A percentile compares a stretch with the other conserved stretches of the same genome.
Conservation (phyloP, 2,797 vertebrate species). For the Gallinago solitaria region DNA sequence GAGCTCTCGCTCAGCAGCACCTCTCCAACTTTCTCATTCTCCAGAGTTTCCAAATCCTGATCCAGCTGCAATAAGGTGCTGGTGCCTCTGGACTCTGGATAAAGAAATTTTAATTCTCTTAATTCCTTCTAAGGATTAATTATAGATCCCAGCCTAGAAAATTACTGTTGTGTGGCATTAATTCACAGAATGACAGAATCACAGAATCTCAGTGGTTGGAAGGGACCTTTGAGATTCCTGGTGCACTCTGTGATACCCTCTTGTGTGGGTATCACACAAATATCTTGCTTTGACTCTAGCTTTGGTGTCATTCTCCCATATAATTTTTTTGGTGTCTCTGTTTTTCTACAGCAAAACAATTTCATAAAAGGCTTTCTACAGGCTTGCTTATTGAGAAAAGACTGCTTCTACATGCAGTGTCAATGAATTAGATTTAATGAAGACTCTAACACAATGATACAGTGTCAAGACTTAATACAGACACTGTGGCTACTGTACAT, state of each 20-base stretch:
- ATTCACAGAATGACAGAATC: neutral
- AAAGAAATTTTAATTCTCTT: neutral
- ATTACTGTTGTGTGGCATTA: neutral
- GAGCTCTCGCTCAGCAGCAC: too few relatives aligned
- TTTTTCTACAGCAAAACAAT: neutral
- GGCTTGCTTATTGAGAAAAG: neutral
- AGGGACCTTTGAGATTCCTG: neutral
- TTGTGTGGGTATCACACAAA: neutral
- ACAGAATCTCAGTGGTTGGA: too few relatives aligned
- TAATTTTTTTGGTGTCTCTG: neutral
- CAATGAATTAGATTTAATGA: slow-evolving; percentile 45
- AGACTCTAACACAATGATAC: neutral
- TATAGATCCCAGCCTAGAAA: neutral
- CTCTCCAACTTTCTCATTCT: too few relatives aligned
- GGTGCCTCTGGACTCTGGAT: neutral
- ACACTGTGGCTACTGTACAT: neutral
- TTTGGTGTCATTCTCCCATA: neutral
- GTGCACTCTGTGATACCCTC: neutral
- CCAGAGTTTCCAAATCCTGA: neutral
- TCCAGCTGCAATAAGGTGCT: neutral
- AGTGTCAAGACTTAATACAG: neutral
- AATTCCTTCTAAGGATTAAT: neutral
- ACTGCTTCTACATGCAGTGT: neutral
- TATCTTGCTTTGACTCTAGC: neutral
- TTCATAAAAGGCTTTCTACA: slow-evolving; percentile 2